phyloP scores from a whole-genome alignment of 2,797 vertebrate species.

The Benthosema pterotum region DNA sequence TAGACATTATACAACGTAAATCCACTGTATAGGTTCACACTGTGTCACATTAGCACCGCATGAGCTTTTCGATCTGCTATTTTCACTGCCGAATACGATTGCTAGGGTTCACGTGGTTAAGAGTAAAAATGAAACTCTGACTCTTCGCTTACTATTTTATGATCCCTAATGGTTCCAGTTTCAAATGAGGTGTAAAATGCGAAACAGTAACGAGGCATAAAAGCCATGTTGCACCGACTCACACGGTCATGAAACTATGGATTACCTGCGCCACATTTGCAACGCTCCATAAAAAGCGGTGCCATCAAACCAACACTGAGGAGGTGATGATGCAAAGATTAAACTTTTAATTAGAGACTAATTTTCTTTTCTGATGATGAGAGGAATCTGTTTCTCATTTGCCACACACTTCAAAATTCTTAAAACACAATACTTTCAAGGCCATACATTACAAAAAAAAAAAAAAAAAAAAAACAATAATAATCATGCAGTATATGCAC shows the following conservation, averaged over 20 bases:
- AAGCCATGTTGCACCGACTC: conserved; percentile 16
- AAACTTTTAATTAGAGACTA: conserved; percentile 32
- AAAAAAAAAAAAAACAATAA: no score
- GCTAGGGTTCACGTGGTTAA: neutral
- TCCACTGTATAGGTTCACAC: no score
- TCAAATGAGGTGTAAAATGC: conserved; percentile 60
- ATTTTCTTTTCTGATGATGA: conserved; percentile 26
- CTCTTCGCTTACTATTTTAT: conserved; percentile 42
- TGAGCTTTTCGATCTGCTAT: no score
- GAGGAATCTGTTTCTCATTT: neutral
- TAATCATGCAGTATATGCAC: no score
- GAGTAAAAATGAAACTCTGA: conserved; percentile 32
- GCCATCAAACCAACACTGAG: conserved; percentile 13
- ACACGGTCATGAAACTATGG: conserved; percentile 25
- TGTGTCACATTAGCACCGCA: no score
- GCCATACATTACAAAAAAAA: no score
- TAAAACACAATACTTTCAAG: no score
- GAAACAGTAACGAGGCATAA: conserved; percentile 29
- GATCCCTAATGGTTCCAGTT: conserved; percentile 41
- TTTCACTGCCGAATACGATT: no score
- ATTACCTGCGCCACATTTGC: conserved; percentile 23
- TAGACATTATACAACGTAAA: no score
- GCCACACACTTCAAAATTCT: no score
- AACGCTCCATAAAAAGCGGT: conserved; percentile 31
- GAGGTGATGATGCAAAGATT: conserved; percentile 28